Evolutionary conservation across 2,113 vertebrate species (phyloP).

Genomic region (Polypterus senegalus): DNA sequence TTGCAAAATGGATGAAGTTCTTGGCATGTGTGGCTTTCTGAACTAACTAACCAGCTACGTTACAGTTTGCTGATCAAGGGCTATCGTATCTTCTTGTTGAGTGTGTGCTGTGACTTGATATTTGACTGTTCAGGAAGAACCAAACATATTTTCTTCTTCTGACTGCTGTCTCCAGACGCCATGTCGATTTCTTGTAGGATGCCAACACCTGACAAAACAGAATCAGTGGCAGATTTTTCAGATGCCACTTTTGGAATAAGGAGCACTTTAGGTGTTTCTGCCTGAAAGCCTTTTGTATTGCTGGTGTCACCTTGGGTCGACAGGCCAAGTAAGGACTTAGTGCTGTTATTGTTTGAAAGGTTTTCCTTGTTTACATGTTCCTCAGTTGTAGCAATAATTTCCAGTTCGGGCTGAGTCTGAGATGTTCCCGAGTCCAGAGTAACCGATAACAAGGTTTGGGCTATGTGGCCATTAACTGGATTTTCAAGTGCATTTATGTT

Average conservation of each 20-base stretch:
- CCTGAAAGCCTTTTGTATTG: neutral
- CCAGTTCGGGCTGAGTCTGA: too few species aligned
- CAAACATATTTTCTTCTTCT: constrained; percentile 43
- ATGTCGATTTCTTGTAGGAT: constrained; percentile 36
- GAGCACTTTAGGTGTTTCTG: neutral
- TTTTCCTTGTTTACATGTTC: neutral
- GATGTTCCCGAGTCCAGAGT: too few species aligned
- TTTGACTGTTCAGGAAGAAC: constrained; percentile 45
- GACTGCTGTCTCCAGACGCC: constrained; percentile 33
- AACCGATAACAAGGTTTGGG: neutral
- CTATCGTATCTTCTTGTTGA: constrained; percentile 51
- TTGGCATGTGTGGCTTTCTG: too few species aligned
- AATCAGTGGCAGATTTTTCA: too few species aligned
- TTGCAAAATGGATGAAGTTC: too few species aligned
- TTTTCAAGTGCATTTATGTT: neutral
- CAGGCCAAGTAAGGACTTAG: neutral
- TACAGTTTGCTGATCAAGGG: too few species aligned
- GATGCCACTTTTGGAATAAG: neutral
- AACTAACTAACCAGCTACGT: too few species aligned
- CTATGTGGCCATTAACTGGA: neutral
- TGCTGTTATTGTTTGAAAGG: constrained; percentile 6
- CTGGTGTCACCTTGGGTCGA: neutral
- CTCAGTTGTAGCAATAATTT: too few species aligned
- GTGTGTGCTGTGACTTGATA: constrained; percentile 28
- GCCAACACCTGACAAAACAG: neutral